Evolutionary conservation across 2,888 invertebrate genomes (phyloP), one percentile per base, ranked within the genome.

Genomic region (Pseudoips prasinana): DNA sequence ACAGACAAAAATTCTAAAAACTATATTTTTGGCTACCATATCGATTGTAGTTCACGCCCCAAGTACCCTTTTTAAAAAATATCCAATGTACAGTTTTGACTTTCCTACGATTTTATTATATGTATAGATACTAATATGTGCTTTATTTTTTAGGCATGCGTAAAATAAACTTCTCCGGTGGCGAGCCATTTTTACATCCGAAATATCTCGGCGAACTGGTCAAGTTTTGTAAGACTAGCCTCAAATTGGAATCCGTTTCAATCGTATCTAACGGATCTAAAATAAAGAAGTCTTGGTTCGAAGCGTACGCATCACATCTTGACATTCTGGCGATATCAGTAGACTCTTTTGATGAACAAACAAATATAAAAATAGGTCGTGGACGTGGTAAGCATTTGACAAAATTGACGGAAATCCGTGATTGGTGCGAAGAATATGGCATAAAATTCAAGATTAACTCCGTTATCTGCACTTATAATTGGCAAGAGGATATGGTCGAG

Each of bases 91-190:
- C n/a, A n/a, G n/a, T n/a, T n/a, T n/a, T n/a, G 5, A 14, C 14
- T 14, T 3, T 14, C 5, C 3, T 14, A 3, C 3, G 2, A 14
- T 20, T 5, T 20, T 20, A n/a, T 20, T 20, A n/a, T 20, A 2
- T 20, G n/a, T 7, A 20, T 20, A 2, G 7, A 2, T 20, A 20
- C 14, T 3, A 14, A 3, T 3, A 14, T 14, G 14, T n/a, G n/a
- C n/a, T n/a, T n/a, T n/a, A n/a, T n/a, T n/a, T 14, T 14, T 14
- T 24, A 1, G 35, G 35, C 8, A 35, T 35, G 35, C n/a, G 29
- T 1, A 35, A 35, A 35, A 35, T 35, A 8, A 35, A 35, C 7
- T 35, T 35, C 20, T 35, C 35, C 3, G 35, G 35, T 8, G 35
- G 35, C 7, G 35, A 35, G 29, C 35, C 35, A n/a, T 35, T 35